Conservation (phyloP, 2,113 vertebrate species). For the Heteronetta atricapilla region DNA sequence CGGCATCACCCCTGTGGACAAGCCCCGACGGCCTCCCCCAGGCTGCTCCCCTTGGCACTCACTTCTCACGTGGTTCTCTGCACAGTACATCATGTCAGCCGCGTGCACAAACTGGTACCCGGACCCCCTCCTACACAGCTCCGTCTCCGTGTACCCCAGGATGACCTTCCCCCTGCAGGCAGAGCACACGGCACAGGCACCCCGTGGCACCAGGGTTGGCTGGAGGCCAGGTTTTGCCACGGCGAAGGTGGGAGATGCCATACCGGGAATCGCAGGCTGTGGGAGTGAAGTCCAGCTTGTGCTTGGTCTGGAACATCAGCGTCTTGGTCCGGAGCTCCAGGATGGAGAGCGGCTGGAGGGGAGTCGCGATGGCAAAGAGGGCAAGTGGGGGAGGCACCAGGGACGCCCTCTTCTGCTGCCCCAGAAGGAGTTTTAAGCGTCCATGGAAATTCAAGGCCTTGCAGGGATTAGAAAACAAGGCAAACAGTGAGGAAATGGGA, state of each 20-base stretch:
- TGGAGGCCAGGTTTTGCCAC: not conserved
- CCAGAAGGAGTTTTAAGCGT: not conserved
- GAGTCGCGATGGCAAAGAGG: slow-evolving; percentile 20
- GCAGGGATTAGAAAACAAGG: not conserved
- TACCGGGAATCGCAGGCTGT: slow-evolving; percentile 28
- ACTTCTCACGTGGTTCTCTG: slow-evolving; percentile 80
- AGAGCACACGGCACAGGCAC: not conserved
- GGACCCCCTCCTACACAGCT: slow-evolving; percentile 77
- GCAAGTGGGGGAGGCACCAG: not conserved
- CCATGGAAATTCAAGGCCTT: slow-evolving; percentile 9
- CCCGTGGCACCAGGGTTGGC: not conserved
- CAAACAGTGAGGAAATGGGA: not conserved
- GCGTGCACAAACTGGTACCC: slow-evolving; percentile 85
- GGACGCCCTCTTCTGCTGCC: not conserved
- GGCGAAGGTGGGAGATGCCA: not conserved
- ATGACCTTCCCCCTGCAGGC: slow-evolving; percentile 16
- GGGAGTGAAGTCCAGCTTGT: slow-evolving; percentile 56
- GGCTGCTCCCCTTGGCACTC: not conserved
- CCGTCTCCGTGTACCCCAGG: slow-evolving; percentile 80
- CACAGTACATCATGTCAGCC: slow-evolving; percentile 82
- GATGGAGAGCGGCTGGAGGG: not conserved
- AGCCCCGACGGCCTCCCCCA: fast-evolving
- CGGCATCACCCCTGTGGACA: not conserved
- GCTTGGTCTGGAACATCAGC: slow-evolving; percentile 20
- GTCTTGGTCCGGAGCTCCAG: not conserved